Evolutionary conservation across 2,797 vertebrate genomes (phyloP).

Genomic region (Parauchenoglanis punctatus): DNA sequence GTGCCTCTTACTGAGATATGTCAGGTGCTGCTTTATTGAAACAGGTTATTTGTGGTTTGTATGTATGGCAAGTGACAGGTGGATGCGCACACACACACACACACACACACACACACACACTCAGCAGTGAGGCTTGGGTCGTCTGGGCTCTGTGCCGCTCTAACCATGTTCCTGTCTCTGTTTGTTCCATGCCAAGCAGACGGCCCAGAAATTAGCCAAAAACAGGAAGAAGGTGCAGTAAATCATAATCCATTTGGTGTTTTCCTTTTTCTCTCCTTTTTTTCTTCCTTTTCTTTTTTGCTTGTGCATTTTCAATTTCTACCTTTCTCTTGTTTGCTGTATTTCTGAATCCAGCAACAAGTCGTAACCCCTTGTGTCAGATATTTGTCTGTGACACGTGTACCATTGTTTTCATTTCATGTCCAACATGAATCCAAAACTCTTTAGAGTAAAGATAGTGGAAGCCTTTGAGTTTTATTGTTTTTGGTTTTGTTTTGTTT

Average conservation of each 20-base stretch:
- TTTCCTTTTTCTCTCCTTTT: slow-evolving; percentile 56
- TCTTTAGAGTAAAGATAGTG: background rate
- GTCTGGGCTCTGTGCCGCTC: slow-evolving; percentile 62
- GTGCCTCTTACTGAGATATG: background rate
- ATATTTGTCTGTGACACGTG: slow-evolving; percentile 59
- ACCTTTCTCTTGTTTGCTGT: slow-evolving; percentile 66
- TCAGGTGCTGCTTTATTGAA: background rate
- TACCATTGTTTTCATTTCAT: slow-evolving; percentile 78
- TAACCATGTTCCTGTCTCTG: slow-evolving; percentile 90
- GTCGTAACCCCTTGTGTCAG: slow-evolving; percentile 66
- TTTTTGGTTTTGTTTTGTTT: background rate
- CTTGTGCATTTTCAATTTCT: slow-evolving; percentile 64
- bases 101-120: background rate
- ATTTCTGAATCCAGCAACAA: slow-evolving; percentile 87
- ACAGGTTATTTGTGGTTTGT: background rate
- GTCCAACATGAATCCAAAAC: slow-evolving; percentile 57
- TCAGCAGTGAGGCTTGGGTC: slow-evolving; percentile 33
- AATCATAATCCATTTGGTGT: slow-evolving; percentile 59
- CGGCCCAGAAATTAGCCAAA: slow-evolving; percentile 98
- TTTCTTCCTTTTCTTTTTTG: slow-evolving; percentile 69
- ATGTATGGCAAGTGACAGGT: background rate
- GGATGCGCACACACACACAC: slow-evolving; percentile 21
- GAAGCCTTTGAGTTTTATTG: background rate
- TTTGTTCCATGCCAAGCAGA: slow-evolving; percentile 94
- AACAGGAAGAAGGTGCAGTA: slow-evolving; percentile 99